phyloP scores from a whole-genome alignment of 2,113 vertebrate species.

The Hassar affinis region DNA sequence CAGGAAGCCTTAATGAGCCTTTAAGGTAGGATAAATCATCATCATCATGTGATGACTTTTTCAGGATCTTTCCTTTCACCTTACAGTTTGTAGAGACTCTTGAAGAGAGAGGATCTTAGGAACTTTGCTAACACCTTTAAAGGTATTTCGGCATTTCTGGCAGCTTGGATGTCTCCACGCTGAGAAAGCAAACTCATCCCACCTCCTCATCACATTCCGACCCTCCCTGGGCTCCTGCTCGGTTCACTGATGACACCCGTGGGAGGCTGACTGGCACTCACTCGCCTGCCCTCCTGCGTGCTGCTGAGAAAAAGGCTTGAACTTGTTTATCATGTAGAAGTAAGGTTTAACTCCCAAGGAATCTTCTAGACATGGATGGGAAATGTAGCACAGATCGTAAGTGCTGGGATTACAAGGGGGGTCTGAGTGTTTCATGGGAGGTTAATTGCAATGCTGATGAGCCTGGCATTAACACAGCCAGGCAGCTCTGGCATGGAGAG shows the following conservation, averaged over 20 bases:
- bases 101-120: neutral
- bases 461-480: slow-evolving; percentile 14
- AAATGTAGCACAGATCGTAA: neutral
- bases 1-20: neutral
- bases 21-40: too few relatives aligned
- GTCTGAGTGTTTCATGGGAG: neutral
- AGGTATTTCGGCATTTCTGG: neutral
- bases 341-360: neutral
- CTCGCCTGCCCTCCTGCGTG: neutral
- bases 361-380: slow-evolving; percentile 1
- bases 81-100: neutral
- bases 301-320: neutral
- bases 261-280: slow-evolving; percentile 11
- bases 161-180: neutral
- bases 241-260: neutral
- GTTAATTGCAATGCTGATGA: slow-evolving; percentile 23
- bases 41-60: neutral
- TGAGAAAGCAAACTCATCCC: slow-evolving; percentile 9
- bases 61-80: neutral
- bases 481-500: slow-evolving; percentile 2
- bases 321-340: neutral
- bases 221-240: neutral
- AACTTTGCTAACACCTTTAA: neutral
- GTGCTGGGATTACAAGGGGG: neutral
- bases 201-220: slow-evolving; percentile 15